Percentiles rank a stretch among this genome's conserved stretches.
These are phyloP conservation scores for Epirrhoe tristata DNA, from an alignment of 2,888 invertebrate genomes.

Conservation along the genomic window DNA sequence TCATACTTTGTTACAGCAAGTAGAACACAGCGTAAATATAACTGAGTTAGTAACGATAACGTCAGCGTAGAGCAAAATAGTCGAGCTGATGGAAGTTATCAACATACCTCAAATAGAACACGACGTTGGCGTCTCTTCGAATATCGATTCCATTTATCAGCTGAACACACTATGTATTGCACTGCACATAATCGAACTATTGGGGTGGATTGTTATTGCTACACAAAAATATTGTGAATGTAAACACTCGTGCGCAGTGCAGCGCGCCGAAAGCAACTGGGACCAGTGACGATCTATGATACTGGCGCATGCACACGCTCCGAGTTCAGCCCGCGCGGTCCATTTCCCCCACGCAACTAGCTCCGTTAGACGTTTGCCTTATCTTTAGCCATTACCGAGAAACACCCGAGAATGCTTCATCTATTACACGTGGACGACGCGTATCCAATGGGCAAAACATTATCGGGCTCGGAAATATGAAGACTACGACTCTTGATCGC, in stretches of 20 bases:
- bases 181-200: slow-evolving; percentile 51
- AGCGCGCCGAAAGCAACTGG: slow-evolving; percentile 83
- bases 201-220: slow-evolving; percentile 55
- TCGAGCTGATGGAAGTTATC: slow-evolving; percentile 26
- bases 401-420: slow-evolving; percentile 31
- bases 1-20: background rate
- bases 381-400: slow-evolving; percentile 56
- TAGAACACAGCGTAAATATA: slow-evolving; percentile 13
- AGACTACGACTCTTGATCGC: slow-evolving; percentile 12
- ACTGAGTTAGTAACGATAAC: slow-evolving; percentile 23
- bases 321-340: slow-evolving; percentile 80
- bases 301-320: slow-evolving; percentile 80
- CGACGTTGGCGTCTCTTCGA: slow-evolving; percentile 42
- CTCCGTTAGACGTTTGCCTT: slow-evolving; percentile 77
- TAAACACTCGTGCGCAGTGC: slow-evolving; percentile 78
- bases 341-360: slow-evolving; percentile 84
- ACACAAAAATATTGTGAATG: slow-evolving; percentile 61
- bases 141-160: slow-evolving; percentile 56
- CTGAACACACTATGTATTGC: slow-evolving; percentile 43
- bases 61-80: slow-evolving; percentile 18
- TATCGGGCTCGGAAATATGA: slow-evolving; percentile 7
- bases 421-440: slow-evolving; percentile 22
- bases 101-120: slow-evolving; percentile 44
- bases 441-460: slow-evolving; percentile 21
- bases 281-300: slow-evolving; percentile 81